Percentiles rank a stretch among this genome's conserved stretches.
Evolutionary conservation across 2,888 invertebrate species (phyloP).

Genomic region (Euproctis similis): DNA sequence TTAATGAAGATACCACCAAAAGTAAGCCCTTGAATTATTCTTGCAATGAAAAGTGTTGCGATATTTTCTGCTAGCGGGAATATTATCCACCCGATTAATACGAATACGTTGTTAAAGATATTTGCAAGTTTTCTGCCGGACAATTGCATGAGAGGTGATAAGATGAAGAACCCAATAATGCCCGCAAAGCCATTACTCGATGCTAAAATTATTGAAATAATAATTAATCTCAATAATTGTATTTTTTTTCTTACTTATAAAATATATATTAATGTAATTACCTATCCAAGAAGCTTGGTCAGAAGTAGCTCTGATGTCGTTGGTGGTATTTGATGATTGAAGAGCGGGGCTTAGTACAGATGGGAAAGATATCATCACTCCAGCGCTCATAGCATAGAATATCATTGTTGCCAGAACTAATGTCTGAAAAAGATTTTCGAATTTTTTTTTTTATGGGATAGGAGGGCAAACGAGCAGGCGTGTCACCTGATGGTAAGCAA

Average conservation of each 20-base stretch:
- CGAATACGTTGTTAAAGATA: background rate
- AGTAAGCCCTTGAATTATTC: constrained; percentile 26
- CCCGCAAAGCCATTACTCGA: constrained; percentile 1
- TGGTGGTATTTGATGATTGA: constrained; percentile 15
- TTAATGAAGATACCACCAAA: constrained; percentile 29
- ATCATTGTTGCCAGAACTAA: constrained; percentile 19
- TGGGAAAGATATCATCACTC: constrained; percentile 31
- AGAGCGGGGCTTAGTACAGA: constrained; percentile 31
- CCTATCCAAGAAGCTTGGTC: constrained; percentile 38
- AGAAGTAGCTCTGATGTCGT: constrained; percentile 26
- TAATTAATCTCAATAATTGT: too few relatives aligned
- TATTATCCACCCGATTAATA: constrained; percentile 28
- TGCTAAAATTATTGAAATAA: too few relatives aligned
- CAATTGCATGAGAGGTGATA: constrained; percentile 17
- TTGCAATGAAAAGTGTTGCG: constrained; percentile 21
- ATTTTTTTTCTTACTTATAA: too few relatives aligned
- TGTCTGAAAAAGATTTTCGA: constrained; percentile 22
- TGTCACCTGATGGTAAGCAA: too few relatives aligned
- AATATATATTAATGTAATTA: too few relatives aligned
- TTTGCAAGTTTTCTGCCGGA: constrained; percentile 17
- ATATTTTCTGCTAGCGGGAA: constrained; percentile 27
- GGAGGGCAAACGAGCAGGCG: too few relatives aligned
- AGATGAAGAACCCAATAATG: background rate
- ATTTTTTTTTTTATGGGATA: too few relatives aligned
- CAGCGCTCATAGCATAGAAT: constrained; percentile 21